Evolutionary conservation across 2,113 vertebrate species (phyloP).

Genomic region (Charadrius vociferus): DNA sequence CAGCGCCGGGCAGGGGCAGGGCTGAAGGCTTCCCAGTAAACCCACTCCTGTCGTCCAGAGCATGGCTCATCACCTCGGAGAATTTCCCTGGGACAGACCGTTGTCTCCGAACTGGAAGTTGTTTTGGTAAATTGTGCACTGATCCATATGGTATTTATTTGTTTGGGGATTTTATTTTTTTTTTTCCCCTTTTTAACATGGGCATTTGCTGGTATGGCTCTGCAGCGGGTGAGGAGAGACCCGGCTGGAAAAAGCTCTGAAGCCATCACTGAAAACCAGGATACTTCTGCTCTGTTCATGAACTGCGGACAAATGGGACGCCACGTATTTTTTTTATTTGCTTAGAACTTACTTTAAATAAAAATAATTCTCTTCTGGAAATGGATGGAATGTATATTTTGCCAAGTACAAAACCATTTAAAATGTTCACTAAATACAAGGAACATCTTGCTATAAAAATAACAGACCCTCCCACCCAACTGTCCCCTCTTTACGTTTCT

Average conservation of each 20-base stretch:
- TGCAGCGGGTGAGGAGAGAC: background rate
- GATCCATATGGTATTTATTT: constrained; percentile 4
- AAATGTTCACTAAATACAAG: constrained; percentile 72
- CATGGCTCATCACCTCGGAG: background rate
- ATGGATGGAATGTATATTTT: constrained; percentile 78
- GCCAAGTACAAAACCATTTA: constrained; percentile 75
- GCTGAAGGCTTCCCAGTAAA: background rate
- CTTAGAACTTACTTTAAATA: constrained; percentile 64
- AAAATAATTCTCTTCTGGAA: constrained; percentile 54
- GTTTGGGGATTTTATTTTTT: background rate
- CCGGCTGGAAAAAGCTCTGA: background rate
- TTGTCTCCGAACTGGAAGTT: background rate
- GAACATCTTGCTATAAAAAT: constrained; percentile 77
- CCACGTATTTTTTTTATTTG: background rate
- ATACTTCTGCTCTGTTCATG: background rate
- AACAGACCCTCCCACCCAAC: constrained; percentile 54
- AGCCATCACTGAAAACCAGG: constrained; percentile 9
- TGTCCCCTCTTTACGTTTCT: constrained; percentile 54
- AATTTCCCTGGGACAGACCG: background rate
- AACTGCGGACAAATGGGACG: background rate
- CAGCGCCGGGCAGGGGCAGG: too few species aligned
- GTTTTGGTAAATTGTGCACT: background rate
- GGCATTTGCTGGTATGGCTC: constrained; percentile 56
- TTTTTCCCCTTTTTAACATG: background rate
- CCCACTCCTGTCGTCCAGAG: background rate